phyloP scores from a whole-genome alignment of 2,888 invertebrate genomes.

The Platerodrilus igneus region DNA sequence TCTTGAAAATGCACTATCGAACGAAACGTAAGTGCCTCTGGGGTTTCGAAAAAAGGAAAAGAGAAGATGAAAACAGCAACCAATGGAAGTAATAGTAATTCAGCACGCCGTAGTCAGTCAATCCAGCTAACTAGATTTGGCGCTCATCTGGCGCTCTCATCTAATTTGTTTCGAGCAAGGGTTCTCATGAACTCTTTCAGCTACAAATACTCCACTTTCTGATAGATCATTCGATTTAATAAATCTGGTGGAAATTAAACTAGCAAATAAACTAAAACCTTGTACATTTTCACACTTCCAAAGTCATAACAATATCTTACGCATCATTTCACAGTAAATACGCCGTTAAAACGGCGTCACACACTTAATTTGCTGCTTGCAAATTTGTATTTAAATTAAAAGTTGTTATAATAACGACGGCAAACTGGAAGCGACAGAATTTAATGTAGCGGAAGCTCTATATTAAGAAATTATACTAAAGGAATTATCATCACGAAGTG shows the following conservation, averaged over 20 bases:
- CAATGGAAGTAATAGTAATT: slow-evolving; percentile 9
- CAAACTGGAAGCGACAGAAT: slow-evolving; percentile 19
- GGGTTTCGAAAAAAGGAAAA: too few relatives aligned
- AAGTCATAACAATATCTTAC: slow-evolving; percentile 32
- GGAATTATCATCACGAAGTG: too few relatives aligned
- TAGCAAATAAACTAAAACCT: slow-evolving; percentile 7
- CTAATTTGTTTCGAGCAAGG: slow-evolving; percentile 36
- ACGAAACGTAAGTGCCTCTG: too few relatives aligned
- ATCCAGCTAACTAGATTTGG: slow-evolving; percentile 39
- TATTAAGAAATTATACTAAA: too few relatives aligned
- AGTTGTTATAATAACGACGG: slow-evolving; percentile 23
- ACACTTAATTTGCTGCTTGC: slow-evolving; percentile 34
- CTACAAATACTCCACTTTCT: too few relatives aligned
- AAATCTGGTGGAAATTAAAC: too few relatives aligned
- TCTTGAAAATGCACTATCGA: too few relatives aligned
- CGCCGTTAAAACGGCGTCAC: slow-evolving; percentile 30
- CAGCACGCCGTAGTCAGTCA: slow-evolving; percentile 30
- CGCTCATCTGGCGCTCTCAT: slow-evolving; percentile 39
- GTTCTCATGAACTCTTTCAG: slow-evolving; percentile 24
- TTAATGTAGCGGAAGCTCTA: slow-evolving; percentile 23
- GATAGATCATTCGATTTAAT: too few relatives aligned
- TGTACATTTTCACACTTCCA: slow-evolving; percentile 13
- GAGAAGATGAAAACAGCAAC: too few relatives aligned
- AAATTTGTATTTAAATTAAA: slow-evolving; percentile 36
- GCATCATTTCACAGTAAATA: slow-evolving; percentile 29